Evolutionary conservation across 2,113 vertebrate genomes (phyloP).

Genomic region (Anguilla rostrata): DNA sequence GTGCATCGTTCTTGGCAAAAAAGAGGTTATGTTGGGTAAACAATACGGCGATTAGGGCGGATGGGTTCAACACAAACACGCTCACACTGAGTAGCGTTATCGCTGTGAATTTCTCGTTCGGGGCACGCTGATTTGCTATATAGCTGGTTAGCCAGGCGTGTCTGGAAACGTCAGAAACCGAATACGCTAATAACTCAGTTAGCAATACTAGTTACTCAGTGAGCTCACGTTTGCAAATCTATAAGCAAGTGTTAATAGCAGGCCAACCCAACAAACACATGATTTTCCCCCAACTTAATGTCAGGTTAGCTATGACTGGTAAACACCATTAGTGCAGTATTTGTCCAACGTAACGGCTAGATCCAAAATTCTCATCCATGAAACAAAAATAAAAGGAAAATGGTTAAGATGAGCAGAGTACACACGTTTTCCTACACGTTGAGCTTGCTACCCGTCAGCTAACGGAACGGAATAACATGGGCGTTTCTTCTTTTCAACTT

Average conservation of each 20-base stretch:
- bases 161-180: neutral
- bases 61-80: neutral
- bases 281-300: neutral
- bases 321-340: neutral
- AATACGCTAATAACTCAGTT: neutral
- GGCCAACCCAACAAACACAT: neutral
- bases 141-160: neutral
- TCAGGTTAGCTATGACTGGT: neutral
- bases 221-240: neutral
- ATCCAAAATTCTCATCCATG: neutral
- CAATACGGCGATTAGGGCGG: neutral
- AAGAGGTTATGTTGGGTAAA: slow-evolving; percentile 1
- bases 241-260: neutral
- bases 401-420: neutral
- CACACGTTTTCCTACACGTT: neutral
- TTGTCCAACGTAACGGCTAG: neutral
- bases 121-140: neutral
- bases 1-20: neutral
- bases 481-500: slow-evolving; percentile 60
- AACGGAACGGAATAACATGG: slow-evolving; percentile 54
- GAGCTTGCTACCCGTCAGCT: neutral
- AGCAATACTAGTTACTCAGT: neutral
- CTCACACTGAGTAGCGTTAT: neutral
- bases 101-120: too few relatives aligned
- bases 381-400: neutral